A percentile compares a stretch with the other conserved stretches of the same genome.
These are phyloP conservation scores for Dicrostonyx torquatus DNA, from an alignment of 2,797 vertebrate species.

Conservation along the genomic window DNA sequence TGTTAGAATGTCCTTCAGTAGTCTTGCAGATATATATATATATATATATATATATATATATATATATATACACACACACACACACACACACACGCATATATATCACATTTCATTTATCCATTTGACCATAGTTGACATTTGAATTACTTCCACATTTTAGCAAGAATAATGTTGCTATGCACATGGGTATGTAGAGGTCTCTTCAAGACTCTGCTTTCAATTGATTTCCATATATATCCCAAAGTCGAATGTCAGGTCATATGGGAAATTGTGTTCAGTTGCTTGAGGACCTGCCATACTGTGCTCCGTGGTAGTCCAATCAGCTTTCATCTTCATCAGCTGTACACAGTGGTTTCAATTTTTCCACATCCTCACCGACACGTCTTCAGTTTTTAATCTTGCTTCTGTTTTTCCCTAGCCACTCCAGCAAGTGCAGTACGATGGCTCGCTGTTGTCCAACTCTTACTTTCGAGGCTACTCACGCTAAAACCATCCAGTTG, in stretches of 20 bases:
- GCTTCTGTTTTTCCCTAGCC: background rate
- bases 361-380: background rate
- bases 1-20: background rate
- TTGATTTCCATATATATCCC: background rate
- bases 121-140: background rate
- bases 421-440: background rate
- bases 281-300: background rate
- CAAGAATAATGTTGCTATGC: background rate
- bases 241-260: background rate
- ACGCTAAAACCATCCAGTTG: background rate
- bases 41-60: background rate
- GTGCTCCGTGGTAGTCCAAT: background rate
- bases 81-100: too few species aligned
- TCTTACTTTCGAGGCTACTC: background rate
- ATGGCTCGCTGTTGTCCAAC: background rate
- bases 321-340: background rate
- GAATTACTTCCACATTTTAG: too few species aligned
- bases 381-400: background rate
- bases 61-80: too few species aligned
- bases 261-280: background rate
- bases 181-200: background rate
- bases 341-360: background rate
- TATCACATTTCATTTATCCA: background rate
- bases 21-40: background rate
- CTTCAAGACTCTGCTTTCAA: background rate